Base-by-base conservation (phyloP, 2,113 vertebrate genomes). In the Numenius arquata region DNA sequence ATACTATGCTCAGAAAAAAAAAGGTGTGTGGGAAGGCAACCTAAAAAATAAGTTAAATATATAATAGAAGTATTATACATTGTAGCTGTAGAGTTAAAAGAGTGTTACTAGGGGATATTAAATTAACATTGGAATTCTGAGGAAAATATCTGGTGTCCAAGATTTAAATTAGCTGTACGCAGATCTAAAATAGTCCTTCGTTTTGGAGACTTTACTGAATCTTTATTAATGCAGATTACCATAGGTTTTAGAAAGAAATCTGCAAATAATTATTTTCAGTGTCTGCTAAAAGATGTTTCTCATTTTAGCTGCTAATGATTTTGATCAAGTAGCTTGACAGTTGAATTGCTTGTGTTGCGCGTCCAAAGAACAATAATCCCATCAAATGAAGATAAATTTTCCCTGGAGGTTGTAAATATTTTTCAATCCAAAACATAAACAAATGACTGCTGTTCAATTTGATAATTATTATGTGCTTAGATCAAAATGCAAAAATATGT, bases 1-100 rank as follows among this genome's bases (percentile, higher is more conserved):
- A 21, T 72, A 15, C 13, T 45, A 8, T 91, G 20, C 29, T 84
- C 29, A 71, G 13, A 9, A 66, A 53, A 77, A 59, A 20, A 8
- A 2, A 1, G 5, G 6, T 29, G 22, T 19, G 7, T 0, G 0
- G 52, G 25, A 66, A 74, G 15, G 20, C 38, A 85, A 34, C 29
- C 20, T 56, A 41, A 12, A 63, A 73, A 76, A 29, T 70, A 70
- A 23, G 5, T 27, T 89, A 22, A 36, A 23, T 45, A 2, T 53
- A 4, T 53, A 29, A 56, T 18, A 43, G 8, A 62, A 52, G 19
- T 53, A 53, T 62, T 78, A n/a, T 61, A 48, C 8, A 15, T 38
- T 76, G 5, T 41, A 56, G 15, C 25, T 70, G 23, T 73, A 36
- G 55, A 89, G 12, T 12, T 20, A 62, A 56, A 48, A 30, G 38